Base-by-base conservation (phyloP, 2,113 vertebrate species). In the Chlorodrepanis virens region DNA sequence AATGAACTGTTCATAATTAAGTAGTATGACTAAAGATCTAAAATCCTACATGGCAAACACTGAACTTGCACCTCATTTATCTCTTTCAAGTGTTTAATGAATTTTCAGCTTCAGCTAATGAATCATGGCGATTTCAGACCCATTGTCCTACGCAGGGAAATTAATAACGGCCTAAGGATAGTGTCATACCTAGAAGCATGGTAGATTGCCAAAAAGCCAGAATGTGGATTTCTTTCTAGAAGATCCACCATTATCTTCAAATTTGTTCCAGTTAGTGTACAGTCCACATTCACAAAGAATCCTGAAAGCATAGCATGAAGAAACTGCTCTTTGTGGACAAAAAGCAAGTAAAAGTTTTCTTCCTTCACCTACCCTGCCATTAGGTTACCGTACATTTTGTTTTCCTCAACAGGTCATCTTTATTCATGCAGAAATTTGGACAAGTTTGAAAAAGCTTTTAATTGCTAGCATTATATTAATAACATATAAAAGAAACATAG, bases 21-120 rank as follows among this genome's bases (percentile, higher is more conserved):
- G 64, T 33, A 81, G 75, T 19, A 31, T 60, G 59, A 83, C 80
- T 57, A 61, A 96, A 93, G 84, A 93, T 52, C 47, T 70, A 54
- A 85, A 95, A 91, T 86, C 67, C 67, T 88, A 95, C 69, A 67
- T 68, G 76, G 79, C 56, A 91, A 89, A 77, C 92, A 63, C 42
- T 89, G 69, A 94, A 86, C 86, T 86, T 90, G 50, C 39, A 81
- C 80, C 33, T 96, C 91, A 89, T 97, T 91, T 94, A 78, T 96
- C 88, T 90, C 71, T 89, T 94, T 96, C 90, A 83, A 80, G 33
- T 35, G 11, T 69, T 93, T 92, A 96, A 97, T 83, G 92, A 90
- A 88, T 94, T 94, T 97, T 89, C 82, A 79, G 63, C 56, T 87
- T 67, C 56, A 82, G 56, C 31, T 96, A 93, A 96, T 77, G 67